A percentile compares a stretch with the other conserved stretches of the same genome.
Conservation (phyloP, 2,113 vertebrate species). For the human (Homo sapiens) region GRCh38 chr3:120404501-120405000, state of each 20-base stretch:
- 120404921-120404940: constrained; percentile 95
- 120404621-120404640: constrained; percentile 19
- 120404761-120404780: background rate
- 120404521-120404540: constrained; percentile 7
- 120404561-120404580: background rate
- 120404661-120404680: background rate
- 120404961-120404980: constrained; percentile 91
- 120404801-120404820: accelerated
- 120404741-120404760: background rate
- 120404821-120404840: background rate
- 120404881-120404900: constrained; percentile 93
- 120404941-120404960: constrained; percentile 95
- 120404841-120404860: constrained; percentile 89
- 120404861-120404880: constrained; percentile 95
- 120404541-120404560: background rate
- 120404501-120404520: background rate
- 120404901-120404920: constrained; percentile 96
- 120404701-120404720: background rate
- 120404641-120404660: background rate
- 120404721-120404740: background rate
- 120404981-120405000: background rate
- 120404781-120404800: background rate
- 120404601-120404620: constrained; percentile 39
- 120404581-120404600: background rate
- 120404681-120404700: background rate